A percentile compares a stretch with the other conserved stretches of the same genome.
phyloP scores from a whole-genome alignment of 2,113 vertebrate species.

The Antechinus flavipes region DNA sequence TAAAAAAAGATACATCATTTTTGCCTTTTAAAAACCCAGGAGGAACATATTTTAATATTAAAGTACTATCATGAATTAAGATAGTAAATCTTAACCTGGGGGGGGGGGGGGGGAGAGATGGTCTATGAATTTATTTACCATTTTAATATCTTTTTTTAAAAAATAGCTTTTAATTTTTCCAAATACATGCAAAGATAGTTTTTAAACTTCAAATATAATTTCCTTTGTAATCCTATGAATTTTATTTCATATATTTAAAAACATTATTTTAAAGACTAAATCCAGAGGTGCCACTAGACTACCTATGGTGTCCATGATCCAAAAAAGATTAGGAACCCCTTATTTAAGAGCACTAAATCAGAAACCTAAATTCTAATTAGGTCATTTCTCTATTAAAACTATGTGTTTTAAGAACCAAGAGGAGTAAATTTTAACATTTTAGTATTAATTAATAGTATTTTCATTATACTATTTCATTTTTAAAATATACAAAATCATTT shows the following conservation, averaged over 20 bases:
- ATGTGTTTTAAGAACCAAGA: neutral
- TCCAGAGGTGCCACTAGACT: neutral
- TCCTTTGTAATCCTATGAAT: neutral
- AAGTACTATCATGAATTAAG: neutral
- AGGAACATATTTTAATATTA: neutral
- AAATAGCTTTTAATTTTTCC: no score
- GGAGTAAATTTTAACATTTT: neutral
- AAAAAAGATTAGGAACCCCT: neutral
- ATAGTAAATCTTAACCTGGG: neutral
- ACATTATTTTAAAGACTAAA: neutral
- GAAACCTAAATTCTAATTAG: neutral
- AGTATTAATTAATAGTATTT: neutral
- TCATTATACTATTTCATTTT: conserved; percentile 9
- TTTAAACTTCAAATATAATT: neutral
- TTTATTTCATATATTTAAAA: neutral
- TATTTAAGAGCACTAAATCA: neutral
- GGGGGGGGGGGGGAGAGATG: no score
- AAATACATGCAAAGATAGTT: no score
- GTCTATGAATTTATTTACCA: neutral
- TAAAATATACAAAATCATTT: conserved; percentile 22
- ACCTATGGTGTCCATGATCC: no score
- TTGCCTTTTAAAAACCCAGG: neutral
- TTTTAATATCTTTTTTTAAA: neutral
- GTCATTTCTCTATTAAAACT: conserved; percentile 4
- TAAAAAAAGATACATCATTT: neutral